Evolutionary conservation across 1,140 invertebrate genomes (phyloP).

Genomic region (Yoshiicerus persimilis): DNA sequence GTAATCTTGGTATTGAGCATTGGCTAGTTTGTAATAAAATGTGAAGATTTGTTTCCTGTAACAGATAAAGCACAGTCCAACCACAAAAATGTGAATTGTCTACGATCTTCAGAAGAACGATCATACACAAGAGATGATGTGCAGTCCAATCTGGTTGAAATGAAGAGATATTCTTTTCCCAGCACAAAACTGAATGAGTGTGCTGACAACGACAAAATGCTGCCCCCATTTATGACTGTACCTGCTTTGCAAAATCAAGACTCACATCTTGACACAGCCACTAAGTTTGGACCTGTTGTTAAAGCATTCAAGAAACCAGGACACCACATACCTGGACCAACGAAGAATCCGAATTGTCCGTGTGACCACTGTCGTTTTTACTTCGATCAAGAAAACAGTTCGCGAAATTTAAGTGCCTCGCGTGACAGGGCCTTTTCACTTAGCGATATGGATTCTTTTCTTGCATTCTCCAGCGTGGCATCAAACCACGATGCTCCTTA

Average conservation of each 20-base stretch:
- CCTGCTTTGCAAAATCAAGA: not conserved
- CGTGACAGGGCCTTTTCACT: slow-evolving; percentile 36
- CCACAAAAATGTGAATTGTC: not conserved
- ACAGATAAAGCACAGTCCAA: not conserved
- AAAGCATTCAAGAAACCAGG: slow-evolving; percentile 65
- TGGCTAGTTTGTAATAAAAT: not conserved
- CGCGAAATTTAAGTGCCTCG: not conserved
- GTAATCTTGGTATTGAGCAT: too few relatives aligned
- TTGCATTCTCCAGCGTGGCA: not conserved
- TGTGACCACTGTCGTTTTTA: slow-evolving; percentile 69
- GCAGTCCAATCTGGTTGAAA: slow-evolving; percentile 17
- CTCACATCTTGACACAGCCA: slow-evolving; percentile 32
- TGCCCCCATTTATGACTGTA: slow-evolving; percentile 35
- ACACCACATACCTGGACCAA: slow-evolving; percentile 69
- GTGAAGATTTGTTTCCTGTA: not conserved
- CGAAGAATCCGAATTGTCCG: slow-evolving; percentile 71
- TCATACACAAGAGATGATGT: not conserved
- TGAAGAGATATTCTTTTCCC: slow-evolving; percentile 36
- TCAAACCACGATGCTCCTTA: not conserved
- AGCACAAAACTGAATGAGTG: slow-evolving; percentile 20
- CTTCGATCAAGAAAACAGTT: slow-evolving; percentile 53
- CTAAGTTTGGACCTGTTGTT: slow-evolving; percentile 65
- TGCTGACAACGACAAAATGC: not conserved
- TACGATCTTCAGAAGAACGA: not conserved
- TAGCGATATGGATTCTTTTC: slow-evolving; percentile 24